A percentile compares a stretch with the other conserved stretches of the same genome.
phyloP scores from a whole-genome alignment of 2,113 vertebrate species.

The Sclerurus mexicanus region DNA sequence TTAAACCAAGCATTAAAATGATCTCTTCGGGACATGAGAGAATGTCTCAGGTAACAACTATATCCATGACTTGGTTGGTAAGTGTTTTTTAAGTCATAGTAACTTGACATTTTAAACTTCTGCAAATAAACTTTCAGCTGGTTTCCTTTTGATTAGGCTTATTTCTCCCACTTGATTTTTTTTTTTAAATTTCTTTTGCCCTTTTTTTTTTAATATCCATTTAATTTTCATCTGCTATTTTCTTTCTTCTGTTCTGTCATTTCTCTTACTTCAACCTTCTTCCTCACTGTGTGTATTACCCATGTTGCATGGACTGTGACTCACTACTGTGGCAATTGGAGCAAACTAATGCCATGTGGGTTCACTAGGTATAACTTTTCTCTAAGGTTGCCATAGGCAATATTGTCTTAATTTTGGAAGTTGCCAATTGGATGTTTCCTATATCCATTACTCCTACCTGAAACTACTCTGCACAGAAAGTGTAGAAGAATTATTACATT shows the following conservation, averaged over 20 bases:
- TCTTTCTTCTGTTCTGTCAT: neutral
- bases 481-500: neutral
- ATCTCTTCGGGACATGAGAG: neutral
- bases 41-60: neutral
- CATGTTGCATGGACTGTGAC: neutral
- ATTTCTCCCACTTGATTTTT: neutral
- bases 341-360: neutral
- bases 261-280: neutral
- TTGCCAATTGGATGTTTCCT: neutral
- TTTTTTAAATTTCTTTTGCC: rapidly evolving
- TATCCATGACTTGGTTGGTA: neutral
- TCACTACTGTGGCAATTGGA: neutral
- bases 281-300: neutral
- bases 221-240: neutral
- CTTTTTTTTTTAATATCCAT: neutral
- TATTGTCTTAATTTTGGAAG: neutral
- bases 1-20: neutral
- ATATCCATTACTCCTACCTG: neutral
- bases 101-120: neutral
- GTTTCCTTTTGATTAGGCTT: neutral
- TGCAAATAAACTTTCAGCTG: neutral
- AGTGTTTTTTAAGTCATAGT: neutral
- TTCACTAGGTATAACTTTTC: neutral
- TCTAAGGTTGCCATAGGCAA: neutral
- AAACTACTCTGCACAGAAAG: neutral